These are phyloP conservation scores for Volucella inanis DNA, from an alignment of 2,888 invertebrate species.

Conservation along the genomic window DNA sequence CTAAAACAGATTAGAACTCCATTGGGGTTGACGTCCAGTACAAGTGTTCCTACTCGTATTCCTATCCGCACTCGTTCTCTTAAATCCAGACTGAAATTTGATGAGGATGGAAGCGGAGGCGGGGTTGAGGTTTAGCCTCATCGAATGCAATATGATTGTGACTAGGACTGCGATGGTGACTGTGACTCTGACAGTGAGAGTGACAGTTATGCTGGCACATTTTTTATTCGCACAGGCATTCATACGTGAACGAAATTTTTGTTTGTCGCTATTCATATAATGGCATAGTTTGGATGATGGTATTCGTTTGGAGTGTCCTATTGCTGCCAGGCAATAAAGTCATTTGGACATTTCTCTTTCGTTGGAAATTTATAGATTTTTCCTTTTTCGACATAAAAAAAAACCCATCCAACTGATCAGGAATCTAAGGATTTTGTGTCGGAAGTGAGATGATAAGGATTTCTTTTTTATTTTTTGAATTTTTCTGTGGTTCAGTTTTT, in stretches of 20 bases:
- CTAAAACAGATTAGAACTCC: constrained; percentile 46
- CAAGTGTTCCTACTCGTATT: not conserved
- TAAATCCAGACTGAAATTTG: too few species aligned
- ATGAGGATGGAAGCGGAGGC: too few species aligned
- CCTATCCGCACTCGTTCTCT: not conserved
- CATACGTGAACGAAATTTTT: too few species aligned
- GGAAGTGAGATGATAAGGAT: constrained; percentile 1
- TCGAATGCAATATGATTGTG: too few species aligned
- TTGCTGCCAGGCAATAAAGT: not conserved
- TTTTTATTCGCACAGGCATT: too few species aligned
- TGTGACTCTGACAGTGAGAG: too few species aligned
- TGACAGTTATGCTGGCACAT: too few species aligned
- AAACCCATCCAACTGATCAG: not conserved
- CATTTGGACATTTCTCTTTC: not conserved
- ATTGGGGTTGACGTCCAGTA: constrained; percentile 28
- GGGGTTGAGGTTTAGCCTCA: too few species aligned
- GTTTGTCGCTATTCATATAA: too few species aligned
- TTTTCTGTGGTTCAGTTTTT: constrained; percentile 9
- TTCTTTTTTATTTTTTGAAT: constrained; percentile 16
- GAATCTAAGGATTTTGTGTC: constrained; percentile 18
- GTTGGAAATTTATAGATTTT: constrained; percentile 1
- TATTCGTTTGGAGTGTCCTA: too few species aligned
- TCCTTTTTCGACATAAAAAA: not conserved
- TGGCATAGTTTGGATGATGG: too few species aligned
- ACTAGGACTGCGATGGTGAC: too few species aligned